Base-by-base conservation (phyloP, 2,797 vertebrate genomes). In the Diplodus puntazzo region DNA sequence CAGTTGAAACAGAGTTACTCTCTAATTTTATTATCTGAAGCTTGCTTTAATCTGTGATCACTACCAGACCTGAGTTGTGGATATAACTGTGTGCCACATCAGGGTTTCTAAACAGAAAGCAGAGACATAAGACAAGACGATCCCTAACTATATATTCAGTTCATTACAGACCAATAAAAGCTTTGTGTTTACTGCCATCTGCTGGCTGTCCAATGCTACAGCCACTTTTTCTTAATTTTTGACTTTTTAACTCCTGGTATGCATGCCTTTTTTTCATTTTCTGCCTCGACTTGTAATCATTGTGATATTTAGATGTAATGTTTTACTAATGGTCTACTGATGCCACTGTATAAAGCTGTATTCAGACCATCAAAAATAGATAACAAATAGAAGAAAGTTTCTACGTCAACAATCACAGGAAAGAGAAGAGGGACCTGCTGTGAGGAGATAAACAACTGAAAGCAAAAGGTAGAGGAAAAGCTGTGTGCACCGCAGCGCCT, bases 151-250 rank as follows among this genome's bases (percentile, higher is more conserved):
- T 0, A 3, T 6, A n/a, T 1, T 14, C 16, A n/a, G 21, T 46
- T 23, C 1, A 0, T 20, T 3, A 7, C 20, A 25, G 3, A 20
- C 20, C 18, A 50, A 49, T 43, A 0, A 73, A 81, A 49, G 5
- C 82, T 58, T 84, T 77, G 90, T 83, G n/a, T 87, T 76, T 84
- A 14, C 84, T 80, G 75, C 89, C 91, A 87, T 27, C 93, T 93
- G 65, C 77, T 91, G 93, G 85, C 17, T 1, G 1, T 9, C 0
- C 18, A 3, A 0, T 2, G 49, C 30, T 18, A 52, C 43, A 21
- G 14, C 6, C 13, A 57, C 25, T 12, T 14, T 12, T 12, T 34
- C 17, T 30, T 45, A 20, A 18, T 30, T 16, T 23, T 43, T 39
- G 9, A 39, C 39, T 39, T 11, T 39, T 39, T 11, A 39, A 39